phyloP scores from a whole-genome alignment of 2,888 invertebrate genomes.

The Caenorhabditis doughertyi region DNA sequence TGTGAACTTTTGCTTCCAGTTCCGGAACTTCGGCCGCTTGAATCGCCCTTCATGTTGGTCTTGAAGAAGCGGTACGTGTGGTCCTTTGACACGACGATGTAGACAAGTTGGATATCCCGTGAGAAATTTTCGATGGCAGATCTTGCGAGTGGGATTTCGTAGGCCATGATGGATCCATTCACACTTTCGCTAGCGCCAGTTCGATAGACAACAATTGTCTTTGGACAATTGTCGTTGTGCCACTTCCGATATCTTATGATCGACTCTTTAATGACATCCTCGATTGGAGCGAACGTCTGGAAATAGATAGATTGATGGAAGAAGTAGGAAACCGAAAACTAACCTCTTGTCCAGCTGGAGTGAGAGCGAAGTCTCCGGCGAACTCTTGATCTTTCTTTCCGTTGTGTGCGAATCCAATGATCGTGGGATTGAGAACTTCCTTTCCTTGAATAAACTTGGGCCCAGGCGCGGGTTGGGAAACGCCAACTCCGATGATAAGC shows the following conservation, averaged over 20 bases:
- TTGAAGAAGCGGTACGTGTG: slow-evolving; percentile 72
- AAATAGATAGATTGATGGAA: too few relatives aligned
- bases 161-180: slow-evolving; percentile 64
- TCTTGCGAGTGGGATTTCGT: slow-evolving; percentile 74
- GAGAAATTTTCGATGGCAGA: slow-evolving; percentile 47
- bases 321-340: too few relatives aligned
- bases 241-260: slow-evolving; percentile 19
- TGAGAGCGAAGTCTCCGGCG: slow-evolving; percentile 69
- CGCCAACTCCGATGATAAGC: slow-evolving; percentile 33
- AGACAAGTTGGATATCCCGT: slow-evolving; percentile 61
- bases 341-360: slow-evolving; percentile 35
- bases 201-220: slow-evolving; percentile 71
- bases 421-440: slow-evolving; percentile 16
- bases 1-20: too few relatives aligned
- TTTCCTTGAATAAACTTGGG: slow-evolving; percentile 6
- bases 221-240: slow-evolving; percentile 46
- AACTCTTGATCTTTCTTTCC: slow-evolving; percentile 64
- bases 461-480: slow-evolving; percentile 29
- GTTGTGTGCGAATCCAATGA: slow-evolving; percentile 69
- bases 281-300: slow-evolving; percentile 37
- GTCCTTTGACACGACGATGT: slow-evolving; percentile 74
- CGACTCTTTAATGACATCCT: slow-evolving; percentile 19
- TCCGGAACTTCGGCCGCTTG: too few relatives aligned
- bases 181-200: slow-evolving; percentile 71
- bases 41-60: background rate